phyloP scores from a whole-genome alignment of 2,888 invertebrate species.

The Seira musarum region DNA sequence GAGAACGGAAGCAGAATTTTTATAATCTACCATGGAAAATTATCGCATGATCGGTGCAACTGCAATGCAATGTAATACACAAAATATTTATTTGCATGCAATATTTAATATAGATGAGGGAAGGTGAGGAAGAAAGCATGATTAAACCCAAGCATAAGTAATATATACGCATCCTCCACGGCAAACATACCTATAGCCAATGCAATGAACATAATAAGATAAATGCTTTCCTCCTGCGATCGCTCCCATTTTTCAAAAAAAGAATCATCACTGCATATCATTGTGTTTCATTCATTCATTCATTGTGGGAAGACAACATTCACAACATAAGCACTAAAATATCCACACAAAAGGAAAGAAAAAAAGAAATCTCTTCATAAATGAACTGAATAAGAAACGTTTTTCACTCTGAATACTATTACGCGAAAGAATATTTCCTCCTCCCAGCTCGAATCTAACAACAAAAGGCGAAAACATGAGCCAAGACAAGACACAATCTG shows the following conservation, averaged over 20 bases:
- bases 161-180: too few relatives aligned
- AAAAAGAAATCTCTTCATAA: too few relatives aligned
- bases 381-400: too few relatives aligned
- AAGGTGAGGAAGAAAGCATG: slow-evolving; percentile 16
- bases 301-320: too few relatives aligned
- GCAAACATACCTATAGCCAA: background rate
- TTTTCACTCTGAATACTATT: too few relatives aligned
- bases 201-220: background rate
- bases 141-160: background rate
- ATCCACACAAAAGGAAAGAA: too few relatives aligned
- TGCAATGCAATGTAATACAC: too few relatives aligned
- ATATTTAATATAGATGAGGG: background rate
- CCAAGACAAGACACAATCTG: background rate
- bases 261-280: background rate
- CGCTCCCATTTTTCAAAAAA: background rate
- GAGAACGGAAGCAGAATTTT: background rate
- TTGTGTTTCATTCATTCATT: background rate
- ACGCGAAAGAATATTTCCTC: background rate
- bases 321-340: too few relatives aligned
- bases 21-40: slow-evolving; percentile 12
- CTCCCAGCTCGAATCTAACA: too few relatives aligned
- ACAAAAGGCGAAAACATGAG: background rate
- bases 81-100: too few relatives aligned
- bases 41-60: background rate
- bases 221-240: background rate